Conservation (phyloP, 2,797 vertebrate species). For the Heterohyrax brucei region DNA sequence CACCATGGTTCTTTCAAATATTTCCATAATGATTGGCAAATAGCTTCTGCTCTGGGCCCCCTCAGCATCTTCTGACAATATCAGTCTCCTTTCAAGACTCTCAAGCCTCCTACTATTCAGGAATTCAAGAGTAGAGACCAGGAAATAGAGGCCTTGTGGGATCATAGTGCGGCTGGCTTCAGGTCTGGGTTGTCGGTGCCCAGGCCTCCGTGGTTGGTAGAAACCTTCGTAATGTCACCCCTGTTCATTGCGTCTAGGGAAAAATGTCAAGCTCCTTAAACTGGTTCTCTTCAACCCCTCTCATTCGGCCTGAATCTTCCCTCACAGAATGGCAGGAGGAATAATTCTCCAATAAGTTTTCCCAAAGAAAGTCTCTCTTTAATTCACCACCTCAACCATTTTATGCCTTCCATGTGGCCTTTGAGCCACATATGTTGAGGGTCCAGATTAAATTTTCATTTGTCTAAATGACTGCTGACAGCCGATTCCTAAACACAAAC, state of each 20-base stretch:
- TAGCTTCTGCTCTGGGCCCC: neutral
- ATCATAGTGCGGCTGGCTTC: neutral
- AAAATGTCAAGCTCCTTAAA: neutral
- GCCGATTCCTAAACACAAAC: neutral
- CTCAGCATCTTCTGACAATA: neutral
- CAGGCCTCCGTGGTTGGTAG: neutral
- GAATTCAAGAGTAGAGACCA: neutral
- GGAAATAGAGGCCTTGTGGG: neutral
- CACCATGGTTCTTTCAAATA: neutral
- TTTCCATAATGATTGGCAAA: neutral
- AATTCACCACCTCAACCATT: conserved; percentile 3
- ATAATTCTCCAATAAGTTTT: neutral
- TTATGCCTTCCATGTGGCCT: conserved; percentile 18
- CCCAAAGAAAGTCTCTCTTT: conserved; percentile 26
- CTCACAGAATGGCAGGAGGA: neutral
- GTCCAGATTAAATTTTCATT: conserved; percentile 55
- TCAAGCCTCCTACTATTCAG: conserved; percentile 12
- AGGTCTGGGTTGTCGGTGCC: conserved; percentile 44
- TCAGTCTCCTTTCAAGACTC: neutral
- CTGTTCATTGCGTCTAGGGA: neutral
- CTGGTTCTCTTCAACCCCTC: neutral
- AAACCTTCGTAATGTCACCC: neutral
- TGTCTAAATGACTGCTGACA: neutral
- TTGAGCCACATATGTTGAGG: neutral
- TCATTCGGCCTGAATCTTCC: neutral